Conservation (phyloP, 2,797 vertebrate species). For the Vespertilio murinus region DNA sequence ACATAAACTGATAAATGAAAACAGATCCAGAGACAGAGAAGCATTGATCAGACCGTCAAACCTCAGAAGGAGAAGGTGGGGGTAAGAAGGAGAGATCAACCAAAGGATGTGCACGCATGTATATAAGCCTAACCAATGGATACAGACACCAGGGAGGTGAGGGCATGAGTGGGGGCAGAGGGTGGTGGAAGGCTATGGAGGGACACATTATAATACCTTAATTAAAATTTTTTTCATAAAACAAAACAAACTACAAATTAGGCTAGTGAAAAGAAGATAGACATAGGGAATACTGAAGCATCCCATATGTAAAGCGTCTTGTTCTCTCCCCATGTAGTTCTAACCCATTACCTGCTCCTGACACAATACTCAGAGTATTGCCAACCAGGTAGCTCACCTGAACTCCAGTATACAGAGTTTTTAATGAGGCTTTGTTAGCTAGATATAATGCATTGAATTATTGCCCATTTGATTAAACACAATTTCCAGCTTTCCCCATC, state of each 20-base stretch:
- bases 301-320: background rate
- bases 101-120: too few relatives aligned
- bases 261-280: background rate
- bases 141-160: too few relatives aligned
- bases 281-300: background rate
- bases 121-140: too few relatives aligned
- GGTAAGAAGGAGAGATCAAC: too few relatives aligned
- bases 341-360: background rate
- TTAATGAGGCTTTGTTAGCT: background rate
- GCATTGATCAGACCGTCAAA: too few relatives aligned
- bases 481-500: background rate
- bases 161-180: too few relatives aligned
- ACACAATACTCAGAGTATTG: background rate
- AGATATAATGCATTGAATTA: background rate
- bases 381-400: background rate
- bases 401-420: background rate
- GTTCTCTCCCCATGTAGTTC: background rate
- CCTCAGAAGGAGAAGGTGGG: too few relatives aligned
- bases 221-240: too few relatives aligned
- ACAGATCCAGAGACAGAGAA: too few relatives aligned
- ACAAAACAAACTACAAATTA: background rate
- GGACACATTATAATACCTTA: too few relatives aligned
- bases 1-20: too few relatives aligned
- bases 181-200: too few relatives aligned
- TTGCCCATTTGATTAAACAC: background rate